These are phyloP conservation scores for Zaprionus africanus DNA, from an alignment of 1,140 invertebrate species.

Conservation along the genomic window DNA sequence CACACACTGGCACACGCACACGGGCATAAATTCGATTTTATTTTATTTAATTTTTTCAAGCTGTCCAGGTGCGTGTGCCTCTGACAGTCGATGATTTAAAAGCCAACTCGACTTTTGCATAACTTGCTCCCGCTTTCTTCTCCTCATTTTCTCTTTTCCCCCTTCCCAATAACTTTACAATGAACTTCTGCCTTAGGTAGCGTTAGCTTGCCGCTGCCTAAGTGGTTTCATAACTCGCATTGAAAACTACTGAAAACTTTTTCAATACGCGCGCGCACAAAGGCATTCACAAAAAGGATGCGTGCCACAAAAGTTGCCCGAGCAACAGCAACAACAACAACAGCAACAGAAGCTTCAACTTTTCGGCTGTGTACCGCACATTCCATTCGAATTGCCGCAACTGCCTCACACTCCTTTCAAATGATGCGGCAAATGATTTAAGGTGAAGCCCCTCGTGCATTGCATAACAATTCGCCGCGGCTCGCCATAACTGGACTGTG, in stretches of 20 bases:
- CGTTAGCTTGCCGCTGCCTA: conserved; percentile 25
- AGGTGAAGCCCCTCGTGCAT: conserved; percentile 51
- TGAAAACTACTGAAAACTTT: conserved; percentile 56
- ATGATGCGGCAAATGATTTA: conserved; percentile 59
- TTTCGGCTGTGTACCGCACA: conserved; percentile 13
- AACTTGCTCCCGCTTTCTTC: conserved; percentile 26
- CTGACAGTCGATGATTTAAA: conserved; percentile 75
- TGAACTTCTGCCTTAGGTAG: conserved; percentile 26
- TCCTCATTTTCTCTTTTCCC: conserved; percentile 14
- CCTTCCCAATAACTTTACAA: conserved; percentile 14
- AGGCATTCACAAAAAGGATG: conserved; percentile 16
- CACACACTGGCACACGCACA: neutral
- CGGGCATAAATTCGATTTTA: conserved; percentile 44
- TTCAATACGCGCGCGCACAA: conserved; percentile 44
- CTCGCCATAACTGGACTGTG: conserved; percentile 43
- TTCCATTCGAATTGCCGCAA: conserved; percentile 12
- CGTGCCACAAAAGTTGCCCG: conserved; percentile 30
- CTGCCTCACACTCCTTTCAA: conserved; percentile 28
- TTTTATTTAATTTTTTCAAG: conserved; percentile 41
- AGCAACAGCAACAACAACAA: conserved; percentile 12
- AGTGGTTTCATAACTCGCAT: conserved; percentile 63
- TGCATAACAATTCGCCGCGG: conserved; percentile 52
- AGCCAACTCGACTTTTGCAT: conserved; percentile 41
- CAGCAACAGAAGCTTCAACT: conserved; percentile 2
- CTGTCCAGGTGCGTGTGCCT: conserved; percentile 47